Evolutionary conservation across 2,797 vertebrate species (phyloP).

Genomic region (Salmo trutta): DNA sequence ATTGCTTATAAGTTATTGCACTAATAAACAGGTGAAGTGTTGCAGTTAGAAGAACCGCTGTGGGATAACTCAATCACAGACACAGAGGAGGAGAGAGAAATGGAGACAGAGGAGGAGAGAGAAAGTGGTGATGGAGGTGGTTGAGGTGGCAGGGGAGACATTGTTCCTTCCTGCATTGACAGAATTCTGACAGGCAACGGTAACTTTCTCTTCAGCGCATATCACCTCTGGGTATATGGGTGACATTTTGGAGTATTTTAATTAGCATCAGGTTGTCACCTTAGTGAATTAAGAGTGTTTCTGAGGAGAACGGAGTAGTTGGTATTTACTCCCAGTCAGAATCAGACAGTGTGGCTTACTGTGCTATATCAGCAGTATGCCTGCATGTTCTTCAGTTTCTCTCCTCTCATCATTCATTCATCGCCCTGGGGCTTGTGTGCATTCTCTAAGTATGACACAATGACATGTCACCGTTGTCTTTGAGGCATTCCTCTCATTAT

Average conservation of each 20-base stretch:
- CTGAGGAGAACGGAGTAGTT: background rate
- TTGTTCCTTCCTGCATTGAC: background rate
- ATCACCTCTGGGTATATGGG: constrained; percentile 3
- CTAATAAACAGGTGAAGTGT: constrained; percentile 13
- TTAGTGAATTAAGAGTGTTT: constrained; percentile 6
- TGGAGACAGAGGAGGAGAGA: background rate
- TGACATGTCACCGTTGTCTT: background rate
- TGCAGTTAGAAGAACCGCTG: background rate
- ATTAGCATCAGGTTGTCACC: background rate
- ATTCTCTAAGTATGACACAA: background rate
- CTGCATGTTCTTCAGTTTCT: background rate
- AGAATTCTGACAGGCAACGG: background rate
- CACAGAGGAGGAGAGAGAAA: background rate
- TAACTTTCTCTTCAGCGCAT: constrained; percentile 5
- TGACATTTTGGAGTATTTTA: constrained; percentile 2
- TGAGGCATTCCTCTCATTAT: constrained; percentile 1
- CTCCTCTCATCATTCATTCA: constrained; percentile 4
- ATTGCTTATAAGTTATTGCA: constrained; percentile 15
- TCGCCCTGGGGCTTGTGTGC: background rate
- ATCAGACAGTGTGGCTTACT: background rate
- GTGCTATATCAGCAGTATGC: background rate
- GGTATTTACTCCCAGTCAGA: background rate
- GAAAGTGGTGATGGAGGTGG: background rate
- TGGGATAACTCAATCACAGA: background rate
- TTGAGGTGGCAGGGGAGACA: background rate